These are phyloP conservation scores for Amazonetta brasiliensis DNA, from an alignment of 2,797 vertebrate genomes.

Conservation along the genomic window DNA sequence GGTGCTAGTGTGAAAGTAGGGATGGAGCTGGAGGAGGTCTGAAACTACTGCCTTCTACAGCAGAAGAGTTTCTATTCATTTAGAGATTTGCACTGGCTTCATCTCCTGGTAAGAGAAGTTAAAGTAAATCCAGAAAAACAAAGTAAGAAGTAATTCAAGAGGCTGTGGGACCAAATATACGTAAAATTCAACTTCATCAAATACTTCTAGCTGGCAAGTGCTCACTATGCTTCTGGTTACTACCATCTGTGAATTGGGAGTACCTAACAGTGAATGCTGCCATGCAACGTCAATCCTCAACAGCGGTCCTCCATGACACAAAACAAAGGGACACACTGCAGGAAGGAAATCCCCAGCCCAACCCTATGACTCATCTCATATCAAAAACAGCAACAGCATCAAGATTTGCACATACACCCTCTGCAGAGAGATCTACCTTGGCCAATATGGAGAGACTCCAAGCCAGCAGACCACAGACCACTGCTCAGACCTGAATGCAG, in stretches of 20 bases:
- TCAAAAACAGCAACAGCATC: background rate
- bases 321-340: background rate
- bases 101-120: background rate
- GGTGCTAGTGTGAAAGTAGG: background rate
- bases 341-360: background rate
- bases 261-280: background rate
- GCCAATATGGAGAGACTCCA: background rate
- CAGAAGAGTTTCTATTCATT: background rate
- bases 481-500: background rate
- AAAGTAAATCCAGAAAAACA: background rate
- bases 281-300: background rate
- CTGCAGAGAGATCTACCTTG: background rate
- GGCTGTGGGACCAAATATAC: background rate
- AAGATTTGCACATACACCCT: background rate
- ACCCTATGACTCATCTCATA: rapidly evolving
- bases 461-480: rapidly evolving
- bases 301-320: rapidly evolving
- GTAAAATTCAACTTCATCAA: background rate
- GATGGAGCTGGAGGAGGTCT: background rate
- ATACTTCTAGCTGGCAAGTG: background rate
- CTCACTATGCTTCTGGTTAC: background rate
- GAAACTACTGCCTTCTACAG: background rate
- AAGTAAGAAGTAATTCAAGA: background rate
- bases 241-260: background rate
- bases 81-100: background rate